Conservation (phyloP, 2,113 vertebrate species). For the Lathamus discolor region DNA sequence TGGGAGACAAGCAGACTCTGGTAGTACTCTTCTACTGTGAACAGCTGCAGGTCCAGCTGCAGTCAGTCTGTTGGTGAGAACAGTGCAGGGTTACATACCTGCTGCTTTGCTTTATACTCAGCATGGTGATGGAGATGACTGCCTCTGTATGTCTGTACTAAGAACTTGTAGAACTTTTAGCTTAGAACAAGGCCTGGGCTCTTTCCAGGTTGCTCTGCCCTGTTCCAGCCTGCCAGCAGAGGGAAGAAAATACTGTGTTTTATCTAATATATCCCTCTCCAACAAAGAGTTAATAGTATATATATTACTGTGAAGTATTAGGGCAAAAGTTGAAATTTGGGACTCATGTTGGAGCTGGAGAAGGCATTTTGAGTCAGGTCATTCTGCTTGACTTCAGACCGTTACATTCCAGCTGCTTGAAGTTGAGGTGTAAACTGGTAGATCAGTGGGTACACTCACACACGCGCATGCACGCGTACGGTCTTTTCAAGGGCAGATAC, state of each 20-base stretch:
- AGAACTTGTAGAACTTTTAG: neutral
- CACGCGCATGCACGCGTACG: rapidly evolving
- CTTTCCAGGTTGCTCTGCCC: neutral
- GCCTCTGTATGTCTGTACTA: neutral
- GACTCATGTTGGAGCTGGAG: neutral
- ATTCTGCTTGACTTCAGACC: neutral
- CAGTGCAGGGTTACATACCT: neutral
- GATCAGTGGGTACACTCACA: neutral
- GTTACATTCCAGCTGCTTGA: neutral
- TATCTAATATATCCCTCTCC: neutral
- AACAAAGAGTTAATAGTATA: neutral
- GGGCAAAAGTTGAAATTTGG: neutral
- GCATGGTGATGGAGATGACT: neutral
- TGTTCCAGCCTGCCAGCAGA: neutral
- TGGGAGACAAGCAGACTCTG: neutral
- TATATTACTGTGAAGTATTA: neutral
- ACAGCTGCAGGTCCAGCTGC: neutral
- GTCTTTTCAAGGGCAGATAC: neutral
- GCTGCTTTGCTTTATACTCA: neutral
- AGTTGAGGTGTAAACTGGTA: neutral
- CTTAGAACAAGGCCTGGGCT: neutral
- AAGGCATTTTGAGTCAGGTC: neutral
- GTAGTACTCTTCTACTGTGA: neutral
- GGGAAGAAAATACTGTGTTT: neutral
- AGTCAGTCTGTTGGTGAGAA: neutral